Evolutionary conservation across 2,113 vertebrate genomes (phyloP), one percentile per base, ranked within the genome.

Genomic region (Grantiella picta): DNA sequence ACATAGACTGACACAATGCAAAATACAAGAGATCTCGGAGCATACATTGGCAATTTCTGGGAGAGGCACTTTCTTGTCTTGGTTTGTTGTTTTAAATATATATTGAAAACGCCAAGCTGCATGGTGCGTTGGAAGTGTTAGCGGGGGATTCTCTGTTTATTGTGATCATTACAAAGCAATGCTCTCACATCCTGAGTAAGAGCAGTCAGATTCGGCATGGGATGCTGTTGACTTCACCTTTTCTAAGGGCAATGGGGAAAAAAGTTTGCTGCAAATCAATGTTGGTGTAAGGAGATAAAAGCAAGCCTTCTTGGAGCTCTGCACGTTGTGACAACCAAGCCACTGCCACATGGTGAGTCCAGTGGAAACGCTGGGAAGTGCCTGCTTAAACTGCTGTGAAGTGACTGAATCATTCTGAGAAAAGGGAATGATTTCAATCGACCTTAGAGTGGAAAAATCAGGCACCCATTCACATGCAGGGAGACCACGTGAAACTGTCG

Each of bases 1-100:
- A 98, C 98, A 98, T 95, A 96, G 96, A 97, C 95, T 98, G 98
- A 98, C 98, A 98, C 96, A 97, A 98, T 98, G 98, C 97, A 98
- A 98, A 98, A 98, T 97, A 97, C 97, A 96, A 96, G 97, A 97
- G 95, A 97, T 97, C 97, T 95, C 12, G 1, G 91, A 97, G 96
- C 97, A 98, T 94, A 97, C 94, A 78, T 68, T 98, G 96, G 97
- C 97, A 97, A 97, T 98, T 98, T 97, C 94, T 96, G 94, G 82
- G 96, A 96, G 95, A 96, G 90, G 94, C 83, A 94, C 69, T 85
- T 72, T 18, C 96, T 97, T 96, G 95, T 97, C 95, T 95, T 89
- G 50, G 89, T 97, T 97, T 86, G 95, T 98, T 98, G 97, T 97
- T 98, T 98, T 98, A 98, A 97, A 98, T 97, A 97, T 96, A 98